A percentile compares a stretch with the other conserved stretches of the same genome.
These are phyloP conservation scores for Diaperis boleti DNA, from an alignment of 2,888 invertebrate genomes.

Conservation along the genomic window DNA sequence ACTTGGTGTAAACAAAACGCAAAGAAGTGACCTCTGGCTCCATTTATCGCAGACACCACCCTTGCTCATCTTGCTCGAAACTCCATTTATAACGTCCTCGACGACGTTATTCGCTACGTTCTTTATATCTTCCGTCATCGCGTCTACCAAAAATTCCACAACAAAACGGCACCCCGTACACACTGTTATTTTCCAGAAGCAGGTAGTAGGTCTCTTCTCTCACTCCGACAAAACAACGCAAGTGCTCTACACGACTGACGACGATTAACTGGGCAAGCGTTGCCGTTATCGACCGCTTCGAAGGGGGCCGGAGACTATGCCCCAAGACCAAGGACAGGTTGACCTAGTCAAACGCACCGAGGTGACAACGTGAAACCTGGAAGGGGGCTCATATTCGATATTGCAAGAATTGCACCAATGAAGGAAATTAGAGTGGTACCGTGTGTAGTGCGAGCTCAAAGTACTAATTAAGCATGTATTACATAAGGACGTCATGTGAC, in stretches of 20 bases:
- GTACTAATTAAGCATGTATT: neutral
- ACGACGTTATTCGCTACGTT: constrained; percentile 60
- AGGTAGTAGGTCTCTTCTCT: constrained; percentile 15
- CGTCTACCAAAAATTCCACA: constrained; percentile 12
- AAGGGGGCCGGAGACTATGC: constrained; percentile 45
- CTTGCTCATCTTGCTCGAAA: constrained; percentile 55
- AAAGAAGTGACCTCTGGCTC: constrained; percentile 65
- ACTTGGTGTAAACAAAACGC: constrained; percentile 69
- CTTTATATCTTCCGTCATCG: constrained; percentile 55
- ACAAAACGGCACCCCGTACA: constrained; percentile 2
- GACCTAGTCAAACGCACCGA: constrained; percentile 38
- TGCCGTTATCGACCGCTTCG: constrained; percentile 53
- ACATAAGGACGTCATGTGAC: neutral
- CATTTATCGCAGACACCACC: constrained; percentile 48
- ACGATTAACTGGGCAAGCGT: constrained; percentile 54
- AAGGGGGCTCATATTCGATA: neutral
- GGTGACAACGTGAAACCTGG: neutral
- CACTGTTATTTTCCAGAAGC: constrained; percentile 21
- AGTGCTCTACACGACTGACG: constrained; percentile 34
- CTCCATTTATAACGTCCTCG: constrained; percentile 62
- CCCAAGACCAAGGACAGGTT: constrained; percentile 44
- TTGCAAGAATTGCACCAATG: neutral
- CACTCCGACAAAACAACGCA: constrained; percentile 35
- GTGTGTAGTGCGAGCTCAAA: neutral
- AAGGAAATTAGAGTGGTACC: neutral